Conservation (phyloP, 92 coral and sea anemone species). For the Bergia sp. region DNA sequence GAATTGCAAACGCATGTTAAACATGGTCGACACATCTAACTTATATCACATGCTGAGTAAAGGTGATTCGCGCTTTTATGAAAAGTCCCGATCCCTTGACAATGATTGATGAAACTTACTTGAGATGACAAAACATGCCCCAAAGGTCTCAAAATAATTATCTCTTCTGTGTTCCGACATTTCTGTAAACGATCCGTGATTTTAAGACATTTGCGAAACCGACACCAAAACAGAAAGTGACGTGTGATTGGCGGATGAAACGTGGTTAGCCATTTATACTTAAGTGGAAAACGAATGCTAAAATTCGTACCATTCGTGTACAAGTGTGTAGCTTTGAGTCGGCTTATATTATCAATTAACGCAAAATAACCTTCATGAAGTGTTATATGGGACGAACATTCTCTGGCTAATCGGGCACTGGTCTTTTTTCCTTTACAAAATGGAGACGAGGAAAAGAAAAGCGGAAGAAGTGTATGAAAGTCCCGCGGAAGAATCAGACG, state of each 20-base stretch:
- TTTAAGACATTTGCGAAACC: conserved; percentile 28
- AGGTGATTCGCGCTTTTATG: conserved; percentile 33
- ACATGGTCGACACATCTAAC: conserved; percentile 32
- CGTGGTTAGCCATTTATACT: conserved; percentile 43
- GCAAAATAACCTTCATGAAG: conserved; percentile 20
- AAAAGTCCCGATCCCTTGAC: conserved; percentile 29
- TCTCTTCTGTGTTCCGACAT: conserved; percentile 38
- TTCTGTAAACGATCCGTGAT: conserved; percentile 46
- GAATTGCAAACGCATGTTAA: conserved; percentile 36
- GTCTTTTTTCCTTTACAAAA: conserved; percentile 21
- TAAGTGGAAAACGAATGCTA: conserved; percentile 40
- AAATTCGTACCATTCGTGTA: conserved; percentile 31
- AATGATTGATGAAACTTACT: conserved; percentile 46
- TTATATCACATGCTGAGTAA: conserved; percentile 38
- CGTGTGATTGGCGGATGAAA: conserved; percentile 65
- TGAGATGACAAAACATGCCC: conserved; percentile 47
- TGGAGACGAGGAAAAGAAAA: conserved; percentile 47
- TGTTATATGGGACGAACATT: neutral
- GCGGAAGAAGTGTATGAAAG: conserved; percentile 36
- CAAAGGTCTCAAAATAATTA: conserved; percentile 31
- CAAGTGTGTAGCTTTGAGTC: neutral
- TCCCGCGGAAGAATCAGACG: conserved; percentile 32
- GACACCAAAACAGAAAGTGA: conserved; percentile 29
- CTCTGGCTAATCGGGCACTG: neutral
- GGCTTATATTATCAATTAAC: conserved; percentile 15